Evolutionary conservation across 2,888 invertebrate species (phyloP).

Genomic region (Bellardia pandia): DNA sequence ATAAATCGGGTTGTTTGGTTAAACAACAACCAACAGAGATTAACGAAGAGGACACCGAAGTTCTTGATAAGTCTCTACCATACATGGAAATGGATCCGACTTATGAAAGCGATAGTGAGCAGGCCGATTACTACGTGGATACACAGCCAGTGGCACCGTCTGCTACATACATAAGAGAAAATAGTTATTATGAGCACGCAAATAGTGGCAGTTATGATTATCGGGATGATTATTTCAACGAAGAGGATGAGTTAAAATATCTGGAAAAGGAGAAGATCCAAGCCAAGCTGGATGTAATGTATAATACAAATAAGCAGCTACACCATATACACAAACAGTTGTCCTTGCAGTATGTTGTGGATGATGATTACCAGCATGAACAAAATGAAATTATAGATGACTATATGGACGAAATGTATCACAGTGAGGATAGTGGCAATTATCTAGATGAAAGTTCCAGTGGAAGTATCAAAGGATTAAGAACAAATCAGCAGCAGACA

Average conservation of each 20-base stretch:
- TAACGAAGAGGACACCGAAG: conserved; percentile 78
- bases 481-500: conserved; percentile 42
- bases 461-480: conserved; percentile 76
- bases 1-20: conserved; percentile 79
- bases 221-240: conserved; percentile 84
- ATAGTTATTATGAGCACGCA: conserved; percentile 81
- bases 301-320: conserved; percentile 73
- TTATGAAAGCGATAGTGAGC: conserved; percentile 82
- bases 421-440: conserved; percentile 82
- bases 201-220: conserved; percentile 81
- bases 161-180: conserved; percentile 68
- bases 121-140: conserved; percentile 82
- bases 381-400: conserved; percentile 77
- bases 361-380: conserved; percentile 68
- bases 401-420: conserved; percentile 81
- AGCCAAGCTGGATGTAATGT: conserved; percentile 59
- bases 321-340: conserved; percentile 61
- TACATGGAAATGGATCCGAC: conserved; percentile 69
- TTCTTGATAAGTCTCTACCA: conserved; percentile 60
- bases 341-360: conserved; percentile 73
- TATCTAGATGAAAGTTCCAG: conserved; percentile 82
- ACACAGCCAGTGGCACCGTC: conserved; percentile 76
- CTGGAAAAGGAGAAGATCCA: conserved; percentile 81
- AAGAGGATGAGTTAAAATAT: conserved; percentile 84
- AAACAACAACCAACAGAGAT: conserved; percentile 83